phyloP scores from a whole-genome alignment of 2,113 vertebrate genomes.

The Passer montanus region DNA sequence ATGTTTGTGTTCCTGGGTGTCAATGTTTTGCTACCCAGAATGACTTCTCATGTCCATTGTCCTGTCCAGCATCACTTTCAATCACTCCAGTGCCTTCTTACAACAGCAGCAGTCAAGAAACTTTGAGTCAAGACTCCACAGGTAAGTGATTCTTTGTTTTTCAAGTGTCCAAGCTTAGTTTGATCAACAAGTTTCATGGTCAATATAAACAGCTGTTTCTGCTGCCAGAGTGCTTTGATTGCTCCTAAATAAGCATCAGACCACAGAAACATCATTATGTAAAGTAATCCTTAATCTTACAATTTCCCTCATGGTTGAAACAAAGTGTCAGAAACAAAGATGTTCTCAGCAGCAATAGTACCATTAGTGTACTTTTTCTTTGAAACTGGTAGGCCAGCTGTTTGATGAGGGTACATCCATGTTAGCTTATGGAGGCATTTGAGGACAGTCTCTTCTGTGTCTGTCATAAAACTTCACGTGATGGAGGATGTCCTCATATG shows the following conservation, averaged over 20 bases:
- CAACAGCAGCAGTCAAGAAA: constrained; percentile 87
- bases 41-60: constrained; percentile 79
- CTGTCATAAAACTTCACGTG: neutral
- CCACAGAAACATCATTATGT: neutral
- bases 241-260: neutral
- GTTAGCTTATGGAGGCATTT: neutral
- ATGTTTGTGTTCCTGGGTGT: constrained; percentile 69
- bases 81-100: constrained; percentile 86
- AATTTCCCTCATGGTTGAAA: neutral
- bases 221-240: neutral
- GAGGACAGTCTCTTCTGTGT: neutral
- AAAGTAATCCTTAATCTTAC: neutral
- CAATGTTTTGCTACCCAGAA: constrained; percentile 57
- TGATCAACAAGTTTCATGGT: neutral
- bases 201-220: neutral
- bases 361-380: neutral
- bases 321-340: neutral
- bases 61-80: constrained; percentile 89
- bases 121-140: constrained; percentile 82
- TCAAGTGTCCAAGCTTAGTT: neutral
- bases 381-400: neutral
- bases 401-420: neutral
- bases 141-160: constrained; percentile 67
- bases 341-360: neutral
- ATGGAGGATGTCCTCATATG: neutral